Percentiles rank a stretch among this genome's conserved stretches.
Evolutionary conservation across 2,888 invertebrate species (phyloP).

Genomic region (Coleophora flavipennella): DNA sequence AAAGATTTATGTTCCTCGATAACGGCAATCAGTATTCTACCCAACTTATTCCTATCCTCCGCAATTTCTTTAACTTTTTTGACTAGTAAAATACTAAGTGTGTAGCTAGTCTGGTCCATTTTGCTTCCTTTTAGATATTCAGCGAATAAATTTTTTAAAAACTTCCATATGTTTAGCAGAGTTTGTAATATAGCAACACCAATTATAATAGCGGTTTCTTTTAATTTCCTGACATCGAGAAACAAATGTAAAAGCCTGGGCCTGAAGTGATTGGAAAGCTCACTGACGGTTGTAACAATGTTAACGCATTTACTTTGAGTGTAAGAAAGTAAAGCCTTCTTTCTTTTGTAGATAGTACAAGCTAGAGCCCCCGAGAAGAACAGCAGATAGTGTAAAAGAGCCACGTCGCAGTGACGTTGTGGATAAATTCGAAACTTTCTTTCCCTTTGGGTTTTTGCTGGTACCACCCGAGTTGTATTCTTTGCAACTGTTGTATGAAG

Average conservation of each 20-base stretch:
- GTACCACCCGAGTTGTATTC: background rate
- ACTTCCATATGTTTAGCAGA: constrained; percentile 15
- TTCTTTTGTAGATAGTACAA: constrained; percentile 35
- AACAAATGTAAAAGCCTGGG: no score
- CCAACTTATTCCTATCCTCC: constrained; percentile 41
- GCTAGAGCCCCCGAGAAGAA: constrained; percentile 40
- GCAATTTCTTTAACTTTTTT: constrained; percentile 40
- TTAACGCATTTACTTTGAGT: constrained; percentile 22
- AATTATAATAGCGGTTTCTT: constrained; percentile 18
- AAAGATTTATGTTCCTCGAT: constrained; percentile 51
- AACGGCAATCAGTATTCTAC: constrained; percentile 38
- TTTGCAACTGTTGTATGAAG: background rate
- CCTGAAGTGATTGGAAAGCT: no score
- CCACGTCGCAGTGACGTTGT: background rate
- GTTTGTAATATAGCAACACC: constrained; percentile 20
- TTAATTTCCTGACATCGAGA: constrained; percentile 14
- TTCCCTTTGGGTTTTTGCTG: background rate
- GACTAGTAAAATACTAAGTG: constrained; percentile 29
- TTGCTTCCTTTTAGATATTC: constrained; percentile 4
- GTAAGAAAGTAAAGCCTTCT: constrained; percentile 28
- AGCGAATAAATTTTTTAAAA: constrained; percentile 7
- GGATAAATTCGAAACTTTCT: background rate
- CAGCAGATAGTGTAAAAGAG: constrained; percentile 30
- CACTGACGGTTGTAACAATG: constrained; percentile 12
- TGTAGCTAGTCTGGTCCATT: constrained; percentile 12